These are phyloP conservation scores for Dolichoris vasculosae DNA, from an alignment of 1,140 invertebrate genomes.

Conservation along the genomic window DNA sequence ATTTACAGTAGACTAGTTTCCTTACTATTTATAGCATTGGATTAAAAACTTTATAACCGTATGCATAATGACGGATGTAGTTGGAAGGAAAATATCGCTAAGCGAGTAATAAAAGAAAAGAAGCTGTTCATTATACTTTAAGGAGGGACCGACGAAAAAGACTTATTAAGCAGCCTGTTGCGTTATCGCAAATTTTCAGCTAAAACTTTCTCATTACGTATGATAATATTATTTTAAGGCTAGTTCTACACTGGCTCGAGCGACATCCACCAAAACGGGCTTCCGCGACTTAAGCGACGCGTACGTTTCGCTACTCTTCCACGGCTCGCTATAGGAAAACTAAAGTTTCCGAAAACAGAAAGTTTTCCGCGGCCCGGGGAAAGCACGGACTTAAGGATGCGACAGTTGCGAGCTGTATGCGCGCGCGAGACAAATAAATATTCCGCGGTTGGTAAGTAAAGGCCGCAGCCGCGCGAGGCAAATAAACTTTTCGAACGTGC, in stretches of 20 bases:
- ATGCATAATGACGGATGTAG: neutral
- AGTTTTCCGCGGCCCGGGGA: neutral
- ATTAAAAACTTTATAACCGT: neutral
- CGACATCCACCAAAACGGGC: slow-evolving; percentile 3
- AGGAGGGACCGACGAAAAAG: neutral
- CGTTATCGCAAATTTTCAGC: slow-evolving; percentile 24
- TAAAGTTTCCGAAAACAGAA: slow-evolving; percentile 1
- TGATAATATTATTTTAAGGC: slow-evolving; percentile 28
- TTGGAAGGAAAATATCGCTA: neutral
- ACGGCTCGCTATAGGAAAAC: neutral
- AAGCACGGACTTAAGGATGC: neutral
- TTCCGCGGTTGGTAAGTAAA: neutral
- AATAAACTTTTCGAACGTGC: slow-evolving; percentile 41
- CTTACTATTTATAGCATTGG: neutral
- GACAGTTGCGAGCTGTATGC: slow-evolving; percentile 3
- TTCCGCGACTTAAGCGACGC: slow-evolving; percentile 29
- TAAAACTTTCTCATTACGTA: slow-evolving; percentile 49
- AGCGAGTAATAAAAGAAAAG: neutral
- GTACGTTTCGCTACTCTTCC: neutral
- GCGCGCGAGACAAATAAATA: slow-evolving; percentile 51
- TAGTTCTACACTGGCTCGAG: neutral
- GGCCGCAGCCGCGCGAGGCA: neutral
- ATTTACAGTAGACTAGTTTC: neutral
- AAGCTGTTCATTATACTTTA: neutral
- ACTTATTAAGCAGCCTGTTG: slow-evolving; percentile 31